Base-by-base conservation (phyloP, 2,113 vertebrate genomes). In the Gavialis gangeticus region DNA sequence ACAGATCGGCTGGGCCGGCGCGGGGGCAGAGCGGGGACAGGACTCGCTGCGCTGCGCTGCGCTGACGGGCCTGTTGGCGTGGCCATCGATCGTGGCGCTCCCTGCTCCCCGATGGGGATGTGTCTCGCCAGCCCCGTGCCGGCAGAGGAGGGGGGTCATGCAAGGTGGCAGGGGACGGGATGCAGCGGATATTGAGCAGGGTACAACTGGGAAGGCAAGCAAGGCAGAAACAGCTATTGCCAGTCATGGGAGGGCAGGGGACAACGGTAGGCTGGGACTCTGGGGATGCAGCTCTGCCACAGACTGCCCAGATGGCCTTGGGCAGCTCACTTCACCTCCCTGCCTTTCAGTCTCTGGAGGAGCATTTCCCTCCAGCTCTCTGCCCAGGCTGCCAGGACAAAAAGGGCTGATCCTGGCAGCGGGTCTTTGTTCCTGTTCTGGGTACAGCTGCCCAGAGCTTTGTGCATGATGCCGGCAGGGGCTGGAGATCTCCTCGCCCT, bases 101-200 rank as follows among this genome's bases (percentile, higher is more conserved):
- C 46, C 46, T 46, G 46, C 8, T 46, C 46, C 46, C 46, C 46
- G 46, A 46, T 9, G 46, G 46, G 46, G 46, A 46, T 16, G 75
- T 4, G 5, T 1, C 18, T 24, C 60, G 3, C 14, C 10, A 62
- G 76, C 27, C 21, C 1, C 0, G 2, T 1, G 12, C 3, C 8
- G 12, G 24, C 4, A 18, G 17, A 67, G 17, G 11, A 34, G 0
- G 4, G 27, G 19, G 46, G 34, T 21, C 10, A 19, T 19, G 14
- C 57, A 22, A 7, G 2, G 12, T 7, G 2, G 13, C 12, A 4
- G 66, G 28, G 16, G 28, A 67, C n/a, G 19, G n/a, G 66, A 18
- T 30, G 11, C n/a, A 67, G 12, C 17, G 34, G 16, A 67, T 11
- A 15, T 5, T 18, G 64, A 67, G 19, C 17, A 34, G 17, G 34